Conservation (phyloP, 2,797 vertebrate genomes). For the Chromis chromis region DNA sequence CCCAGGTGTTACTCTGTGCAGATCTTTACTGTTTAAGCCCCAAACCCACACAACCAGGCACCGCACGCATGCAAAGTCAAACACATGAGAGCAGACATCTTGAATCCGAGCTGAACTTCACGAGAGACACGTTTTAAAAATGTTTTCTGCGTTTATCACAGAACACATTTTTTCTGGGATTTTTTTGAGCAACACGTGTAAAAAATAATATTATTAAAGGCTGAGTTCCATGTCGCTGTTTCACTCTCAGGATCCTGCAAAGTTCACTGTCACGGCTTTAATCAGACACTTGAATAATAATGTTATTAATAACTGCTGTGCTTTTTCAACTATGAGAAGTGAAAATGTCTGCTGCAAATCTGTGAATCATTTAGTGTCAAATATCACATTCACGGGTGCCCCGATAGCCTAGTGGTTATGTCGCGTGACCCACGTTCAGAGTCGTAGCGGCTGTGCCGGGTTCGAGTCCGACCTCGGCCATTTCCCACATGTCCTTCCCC, state of each 20-base stretch:
- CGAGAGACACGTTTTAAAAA: background rate
- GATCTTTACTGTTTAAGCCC: conserved; percentile 45
- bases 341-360: conserved; percentile 12
- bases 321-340: background rate
- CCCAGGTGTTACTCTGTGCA: conserved; percentile 77
- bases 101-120: background rate
- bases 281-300: background rate
- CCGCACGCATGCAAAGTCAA: conserved; percentile 4
- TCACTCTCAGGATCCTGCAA: conserved; percentile 8
- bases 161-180: too few relatives aligned
- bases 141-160: conserved; percentile 3
- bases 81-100: background rate
- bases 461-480: too few relatives aligned
- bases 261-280: conserved; percentile 10
- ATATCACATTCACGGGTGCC: background rate
- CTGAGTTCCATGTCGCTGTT: conserved; percentile 9
- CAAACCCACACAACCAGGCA: conserved; percentile 18
- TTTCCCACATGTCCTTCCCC: too few relatives aligned
- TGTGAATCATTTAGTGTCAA: background rate
- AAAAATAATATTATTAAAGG: background rate
- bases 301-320: conserved; percentile 16
- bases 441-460: too few relatives aligned
- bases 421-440: too few relatives aligned
- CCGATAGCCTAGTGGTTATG: too few relatives aligned
- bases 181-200: conserved; percentile 1